A percentile compares a stretch with the other conserved stretches of the same genome.
Evolutionary conservation across 2,888 invertebrate genomes (phyloP).

Genomic region (Caenorhabditis japonica): DNA sequence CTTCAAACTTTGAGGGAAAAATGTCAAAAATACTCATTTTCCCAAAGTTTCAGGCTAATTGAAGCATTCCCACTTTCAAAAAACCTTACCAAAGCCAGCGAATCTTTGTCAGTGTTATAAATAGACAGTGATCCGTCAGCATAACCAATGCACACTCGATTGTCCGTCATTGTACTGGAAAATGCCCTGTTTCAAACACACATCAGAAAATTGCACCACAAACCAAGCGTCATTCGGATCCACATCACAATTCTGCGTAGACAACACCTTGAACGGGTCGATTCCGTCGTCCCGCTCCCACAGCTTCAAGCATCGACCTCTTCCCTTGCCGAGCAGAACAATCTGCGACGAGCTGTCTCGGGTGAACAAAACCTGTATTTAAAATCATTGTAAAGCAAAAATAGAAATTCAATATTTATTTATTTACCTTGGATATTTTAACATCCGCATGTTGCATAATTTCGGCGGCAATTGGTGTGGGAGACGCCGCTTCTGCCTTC

Average conservation of each 20-base stretch:
- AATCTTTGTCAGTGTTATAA: conserved; percentile 40
- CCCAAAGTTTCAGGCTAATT: neutral
- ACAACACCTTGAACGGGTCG: conserved; percentile 41
- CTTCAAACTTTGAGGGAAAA: no score
- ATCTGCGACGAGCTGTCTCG: conserved; percentile 20
- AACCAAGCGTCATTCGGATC: conserved; percentile 50
- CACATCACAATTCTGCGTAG: conserved; percentile 25
- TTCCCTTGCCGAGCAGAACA: conserved; percentile 36
- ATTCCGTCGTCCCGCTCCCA: conserved; percentile 35
- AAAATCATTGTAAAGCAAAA: neutral
- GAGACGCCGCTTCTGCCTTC: neutral
- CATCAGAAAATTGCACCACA: neutral
- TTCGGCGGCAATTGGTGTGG: conserved; percentile 14
- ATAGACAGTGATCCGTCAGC: conserved; percentile 42
- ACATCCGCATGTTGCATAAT: conserved; percentile 50
- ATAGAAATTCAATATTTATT: conserved; percentile 4
- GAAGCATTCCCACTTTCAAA: no score
- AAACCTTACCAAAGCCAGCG: conserved; percentile 18
- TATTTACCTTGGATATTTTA: conserved; percentile 34
- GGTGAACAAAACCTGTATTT: conserved; percentile 31
- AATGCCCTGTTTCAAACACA: no score
- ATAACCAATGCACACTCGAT: conserved; percentile 35
- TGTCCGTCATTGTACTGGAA: conserved; percentile 28
- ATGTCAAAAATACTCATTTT: neutral
- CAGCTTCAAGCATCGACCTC: conserved; percentile 33